These are phyloP conservation scores for Takifugu bimaculatus DNA, from an alignment of 2,113 vertebrate species.

Conservation along the genomic window DNA sequence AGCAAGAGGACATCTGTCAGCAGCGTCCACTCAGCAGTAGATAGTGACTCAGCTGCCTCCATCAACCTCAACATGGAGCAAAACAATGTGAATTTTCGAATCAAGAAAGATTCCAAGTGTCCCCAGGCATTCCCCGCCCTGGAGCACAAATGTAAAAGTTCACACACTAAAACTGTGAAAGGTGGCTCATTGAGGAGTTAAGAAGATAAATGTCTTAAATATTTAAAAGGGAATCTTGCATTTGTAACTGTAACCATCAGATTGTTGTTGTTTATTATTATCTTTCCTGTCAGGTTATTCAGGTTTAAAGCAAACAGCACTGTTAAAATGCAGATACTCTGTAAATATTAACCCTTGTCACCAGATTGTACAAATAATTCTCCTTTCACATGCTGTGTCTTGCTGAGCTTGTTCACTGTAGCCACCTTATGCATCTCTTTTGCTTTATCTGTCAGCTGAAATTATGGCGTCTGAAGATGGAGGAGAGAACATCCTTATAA, in stretches of 20 bases:
- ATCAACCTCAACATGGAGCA: conserved; percentile 99
- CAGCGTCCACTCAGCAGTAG: conserved; percentile 96
- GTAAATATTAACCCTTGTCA: background rate
- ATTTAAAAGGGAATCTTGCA: no score
- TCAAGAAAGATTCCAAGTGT: conserved; percentile 99
- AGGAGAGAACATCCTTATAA: conserved; percentile 93
- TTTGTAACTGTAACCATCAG: background rate
- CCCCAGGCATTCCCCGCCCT: conserved; percentile 88
- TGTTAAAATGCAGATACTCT: background rate
- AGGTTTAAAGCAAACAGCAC: background rate
- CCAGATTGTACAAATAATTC: no score
- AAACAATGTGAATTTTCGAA: conserved; percentile 99
- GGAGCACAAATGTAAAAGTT: conserved; percentile 91
- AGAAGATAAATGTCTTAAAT: no score
- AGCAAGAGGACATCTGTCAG: conserved; percentile 98
- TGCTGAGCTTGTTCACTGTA: no score
- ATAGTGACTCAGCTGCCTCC: conserved; percentile 96
- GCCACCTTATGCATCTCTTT: conserved; percentile 10
- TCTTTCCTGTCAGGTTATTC: background rate
- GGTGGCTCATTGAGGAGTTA: no score
- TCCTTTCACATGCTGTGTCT: no score
- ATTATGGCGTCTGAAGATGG: conserved; percentile 89
- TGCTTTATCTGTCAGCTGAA: conserved; percentile 73
- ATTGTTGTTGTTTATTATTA: background rate
- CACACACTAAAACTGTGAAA: background rate